Evolutionary conservation across 2,888 invertebrate species (phyloP), one percentile per base, ranked within the genome.

Genomic region (Bombyx huttoni): DNA sequence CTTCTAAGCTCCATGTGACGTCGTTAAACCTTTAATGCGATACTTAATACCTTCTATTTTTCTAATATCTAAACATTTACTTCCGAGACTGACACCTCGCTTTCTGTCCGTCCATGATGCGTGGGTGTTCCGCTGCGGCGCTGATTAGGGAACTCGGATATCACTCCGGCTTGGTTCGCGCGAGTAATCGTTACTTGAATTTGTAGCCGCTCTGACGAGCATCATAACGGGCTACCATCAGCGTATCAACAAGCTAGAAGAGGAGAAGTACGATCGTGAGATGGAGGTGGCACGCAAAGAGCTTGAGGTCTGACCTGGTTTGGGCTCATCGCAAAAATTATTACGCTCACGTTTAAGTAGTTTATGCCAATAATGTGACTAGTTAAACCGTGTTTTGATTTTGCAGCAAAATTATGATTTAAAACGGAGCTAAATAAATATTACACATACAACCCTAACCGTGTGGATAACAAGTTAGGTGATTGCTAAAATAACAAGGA

Each of bases 221-320:
- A 89, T 91, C 89, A 86, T 92, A 81, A 92, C 90, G 90, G 91
- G 92, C 79, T 95, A 96, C 90, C 93, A 97, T 90, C 91, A 92
- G 78, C 93, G 94, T 90, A 94, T 96, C 89, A 89, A 81, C 81
- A 90, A 90, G 75, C 92, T 97, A 83, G 96, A 97, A 89, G 93
- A 94, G 84, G 92, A 94, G 90, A 98, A 98, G 92, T 98, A 96
- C 92, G 99, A 99, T 92, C 93, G 97, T 91, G 99, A 99, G 91
- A 92, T 94, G 90, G 96, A 96, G 90, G 97, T 98, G 89, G 93
- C 96, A 89, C 94, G 94, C 91, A 98, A 96, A 93, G 96, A 96
- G 85, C 92, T 94, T 87, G 98, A 98, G 96, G 98, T 98, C 92
- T 91, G 91, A 78, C 78, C 73, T 78, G 82, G 77, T 83, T 85